Evolutionary conservation across 2,113 vertebrate genomes (phyloP).

Genomic region (Thermophis baileyi): DNA sequence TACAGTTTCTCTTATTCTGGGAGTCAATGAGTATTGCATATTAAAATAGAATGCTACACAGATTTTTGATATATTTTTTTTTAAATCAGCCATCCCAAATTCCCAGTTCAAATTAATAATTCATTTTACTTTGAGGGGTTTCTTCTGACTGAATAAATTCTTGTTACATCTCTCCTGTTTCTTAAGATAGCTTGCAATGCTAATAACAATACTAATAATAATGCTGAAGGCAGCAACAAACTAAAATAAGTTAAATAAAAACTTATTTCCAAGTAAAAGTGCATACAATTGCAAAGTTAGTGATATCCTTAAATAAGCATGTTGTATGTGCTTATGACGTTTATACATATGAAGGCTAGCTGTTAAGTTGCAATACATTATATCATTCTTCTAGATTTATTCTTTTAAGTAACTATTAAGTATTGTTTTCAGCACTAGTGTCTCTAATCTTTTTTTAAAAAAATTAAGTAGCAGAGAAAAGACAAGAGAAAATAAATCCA

Average conservation of each 20-base stretch:
- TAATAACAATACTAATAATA: not conserved
- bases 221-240: not conserved
- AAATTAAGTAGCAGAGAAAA: not conserved
- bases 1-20: constrained; percentile 35
- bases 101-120: constrained; percentile 42
- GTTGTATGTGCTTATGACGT: not conserved
- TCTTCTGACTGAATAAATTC: not conserved
- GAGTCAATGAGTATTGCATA: constrained; percentile 63
- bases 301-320: not conserved
- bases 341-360: not conserved
- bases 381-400: not conserved
- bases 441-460: not conserved
- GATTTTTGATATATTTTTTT: constrained; percentile 59
- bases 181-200: not conserved
- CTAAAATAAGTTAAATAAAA: not conserved
- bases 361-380: not conserved
- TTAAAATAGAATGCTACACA: constrained; percentile 61
- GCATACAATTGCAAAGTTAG: not conserved
- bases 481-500: not conserved
- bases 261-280: not conserved
- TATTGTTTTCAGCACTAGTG: not conserved
- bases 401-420: not conserved
- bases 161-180: not conserved
- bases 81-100: constrained; percentile 33
- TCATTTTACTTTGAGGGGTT: constrained; percentile 19